Percentiles rank a stretch among this genome's conserved stretches.
Evolutionary conservation across 37 sponge, comb jelly and placozoan genomes (phyloP).

Genomic region (Axinella damicornis): DNA sequence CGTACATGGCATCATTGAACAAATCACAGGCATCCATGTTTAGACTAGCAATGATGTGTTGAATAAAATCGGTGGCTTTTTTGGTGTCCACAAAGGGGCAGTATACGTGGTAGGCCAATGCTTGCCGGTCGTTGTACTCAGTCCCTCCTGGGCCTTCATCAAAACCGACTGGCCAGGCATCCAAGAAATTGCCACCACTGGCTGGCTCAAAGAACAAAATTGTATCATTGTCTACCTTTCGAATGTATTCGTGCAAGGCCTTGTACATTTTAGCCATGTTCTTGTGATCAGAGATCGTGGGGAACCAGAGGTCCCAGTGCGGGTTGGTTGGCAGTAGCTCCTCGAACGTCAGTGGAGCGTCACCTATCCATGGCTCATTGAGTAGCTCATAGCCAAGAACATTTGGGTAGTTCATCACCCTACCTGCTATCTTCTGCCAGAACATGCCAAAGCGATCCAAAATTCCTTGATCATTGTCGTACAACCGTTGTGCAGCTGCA

Average conservation of each 20-base stretch:
- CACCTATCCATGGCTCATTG: constrained; percentile 78
- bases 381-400: constrained; percentile 75
- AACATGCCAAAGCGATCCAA: constrained; percentile 65
- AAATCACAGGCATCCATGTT: constrained; percentile 33
- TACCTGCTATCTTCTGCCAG: constrained; percentile 59
- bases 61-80: constrained; percentile 21
- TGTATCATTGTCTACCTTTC: constrained; percentile 51
- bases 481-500: constrained; percentile 63
- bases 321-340: constrained; percentile 55
- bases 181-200: constrained; percentile 59
- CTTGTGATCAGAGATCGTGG: constrained; percentile 28
- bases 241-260: constrained; percentile 46
- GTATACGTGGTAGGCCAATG: constrained; percentile 63
- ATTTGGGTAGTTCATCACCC: constrained; percentile 36
- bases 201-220: constrained; percentile 77
- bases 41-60: constrained; percentile 16
- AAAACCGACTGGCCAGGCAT: constrained; percentile 52
- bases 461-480: constrained; percentile 66
- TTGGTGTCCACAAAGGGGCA: constrained; percentile 44
- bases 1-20: constrained; percentile 38
- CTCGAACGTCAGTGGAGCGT: constrained; percentile 40
- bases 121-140: constrained; percentile 64
- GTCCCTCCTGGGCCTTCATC: constrained; percentile 64
- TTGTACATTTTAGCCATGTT: constrained; percentile 52
- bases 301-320: constrained; percentile 64